Evolutionary conservation across 2,888 invertebrate genomes (phyloP).

Genomic region (Poecilobothrus nobilitatus): DNA sequence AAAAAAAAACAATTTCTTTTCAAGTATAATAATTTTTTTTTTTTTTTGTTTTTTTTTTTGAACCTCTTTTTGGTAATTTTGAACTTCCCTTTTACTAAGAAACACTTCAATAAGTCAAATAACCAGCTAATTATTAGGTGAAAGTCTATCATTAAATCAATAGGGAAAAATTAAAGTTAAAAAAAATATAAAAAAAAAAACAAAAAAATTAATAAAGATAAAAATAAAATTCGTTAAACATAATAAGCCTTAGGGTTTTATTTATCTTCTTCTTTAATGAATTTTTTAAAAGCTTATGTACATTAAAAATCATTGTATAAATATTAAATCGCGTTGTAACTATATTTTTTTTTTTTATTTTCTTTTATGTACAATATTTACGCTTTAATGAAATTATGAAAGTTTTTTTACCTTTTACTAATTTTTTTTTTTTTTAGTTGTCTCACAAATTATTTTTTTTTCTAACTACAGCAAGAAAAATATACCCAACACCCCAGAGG

Average conservation of each 20-base stretch:
- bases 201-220: not conserved
- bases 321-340: not conserved
- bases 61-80: too few relatives aligned
- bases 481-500: too few relatives aligned
- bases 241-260: not conserved
- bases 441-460: too few relatives aligned
- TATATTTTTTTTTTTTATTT: too few relatives aligned
- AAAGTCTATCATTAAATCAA: slow-evolving; percentile 3
- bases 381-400: not conserved
- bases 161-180: not conserved
- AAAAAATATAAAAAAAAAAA: too few relatives aligned
- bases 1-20: too few relatives aligned
- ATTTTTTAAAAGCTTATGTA: not conserved
- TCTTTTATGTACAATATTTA: not conserved
- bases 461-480: too few relatives aligned
- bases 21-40: too few relatives aligned
- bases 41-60: too few relatives aligned
- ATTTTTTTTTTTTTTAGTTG: too few relatives aligned
- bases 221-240: not conserved
- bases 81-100: too few relatives aligned
- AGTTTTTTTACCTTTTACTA: not conserved
- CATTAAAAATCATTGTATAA: not conserved
- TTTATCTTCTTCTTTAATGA: not conserved
- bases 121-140: slow-evolving; percentile 6
- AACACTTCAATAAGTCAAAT: slow-evolving; percentile 1